Evolutionary conservation across 2,888 invertebrate species (phyloP), one percentile per base, ranked within the genome.

Genomic region (Heterodera filipjevi): DNA sequence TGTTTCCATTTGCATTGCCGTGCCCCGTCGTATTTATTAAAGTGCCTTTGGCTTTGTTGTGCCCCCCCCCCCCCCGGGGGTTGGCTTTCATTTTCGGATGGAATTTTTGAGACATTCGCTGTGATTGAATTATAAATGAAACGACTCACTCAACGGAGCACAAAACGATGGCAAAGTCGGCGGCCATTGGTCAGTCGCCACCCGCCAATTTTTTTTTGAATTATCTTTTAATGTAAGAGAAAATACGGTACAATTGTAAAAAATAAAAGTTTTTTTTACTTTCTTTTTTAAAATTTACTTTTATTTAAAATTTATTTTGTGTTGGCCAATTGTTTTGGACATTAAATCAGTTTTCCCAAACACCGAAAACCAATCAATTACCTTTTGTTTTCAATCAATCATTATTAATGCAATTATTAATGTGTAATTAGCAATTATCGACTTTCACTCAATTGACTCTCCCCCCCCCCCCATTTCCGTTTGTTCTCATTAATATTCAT

Each of bases 1-100:
- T 59, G 59, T 59, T 59, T 59, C 59, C 59, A 59, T 59, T 59
- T 59, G 59, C 59, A 59, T 59, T 22, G 59, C 59, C 39, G 12
- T 39, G 39, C 8, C n/a, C 59, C 27, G n/a, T 5, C 22, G 59
- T 27, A 59, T 59, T 59, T 59, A 59, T 59, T n/a, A 59, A 59
- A 59, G 59, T 59, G 59, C 59, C 59, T 5, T 59, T 59, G 59
- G 59, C 59, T 59, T 59, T 1, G 10, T n/a, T 59, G 22, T 27
- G n/a, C 10, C 10, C 12, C 8, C n/a, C 27, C 8, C 8, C 2
- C n/a, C 59, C 59, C 59, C 59, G 3, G 27, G 59, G 59, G 59
- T 8, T 59, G 59, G 59, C 6, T 59, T 59, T 59, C 5, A 59
- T 59, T 59, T 59, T 59, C 27, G 59, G 59, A 59, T 59, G 59